Evolutionary conservation across 2,113 vertebrate genomes (phyloP).

Genomic region (Shinisaurus crocodilurus): DNA sequence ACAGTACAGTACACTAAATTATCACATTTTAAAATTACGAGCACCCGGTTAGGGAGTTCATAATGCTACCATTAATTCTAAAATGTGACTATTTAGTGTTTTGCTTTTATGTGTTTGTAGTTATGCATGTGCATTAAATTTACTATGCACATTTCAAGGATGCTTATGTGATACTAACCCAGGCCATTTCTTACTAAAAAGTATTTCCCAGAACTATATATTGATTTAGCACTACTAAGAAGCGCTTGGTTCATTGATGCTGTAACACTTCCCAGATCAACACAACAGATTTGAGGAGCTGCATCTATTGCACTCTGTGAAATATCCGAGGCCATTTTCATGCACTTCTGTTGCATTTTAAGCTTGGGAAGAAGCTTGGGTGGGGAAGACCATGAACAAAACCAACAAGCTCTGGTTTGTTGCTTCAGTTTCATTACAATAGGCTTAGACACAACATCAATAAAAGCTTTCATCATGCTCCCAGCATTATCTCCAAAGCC

Average conservation of each 20-base stretch:
- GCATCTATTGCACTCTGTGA: not conserved
- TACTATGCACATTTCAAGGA: not conserved
- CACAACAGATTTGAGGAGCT: not conserved
- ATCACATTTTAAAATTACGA: not conserved
- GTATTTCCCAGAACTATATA: not conserved
- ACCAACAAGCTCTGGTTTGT: not conserved
- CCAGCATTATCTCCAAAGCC: not conserved
- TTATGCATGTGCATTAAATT: not conserved
- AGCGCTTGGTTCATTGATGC: not conserved
- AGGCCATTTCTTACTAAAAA: not conserved
- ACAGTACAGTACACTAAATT: not conserved
- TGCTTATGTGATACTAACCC: not conserved
- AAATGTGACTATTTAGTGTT: not conserved
- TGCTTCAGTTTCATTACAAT: not conserved
- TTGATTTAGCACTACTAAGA: not conserved
- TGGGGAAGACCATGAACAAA: not conserved
- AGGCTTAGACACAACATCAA: constrained; percentile 1
- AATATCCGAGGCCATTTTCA: not conserved
- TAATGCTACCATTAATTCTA: not conserved
- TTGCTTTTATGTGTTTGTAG: not conserved
- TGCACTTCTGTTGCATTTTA: not conserved
- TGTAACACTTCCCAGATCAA: not conserved
- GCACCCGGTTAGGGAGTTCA: not conserved
- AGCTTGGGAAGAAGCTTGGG: not conserved
- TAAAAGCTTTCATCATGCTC: not conserved